Evolutionary conservation across 2,888 invertebrate genomes (phyloP), one percentile per base, ranked within the genome.

Genomic region (Thumatha senex): DNA sequence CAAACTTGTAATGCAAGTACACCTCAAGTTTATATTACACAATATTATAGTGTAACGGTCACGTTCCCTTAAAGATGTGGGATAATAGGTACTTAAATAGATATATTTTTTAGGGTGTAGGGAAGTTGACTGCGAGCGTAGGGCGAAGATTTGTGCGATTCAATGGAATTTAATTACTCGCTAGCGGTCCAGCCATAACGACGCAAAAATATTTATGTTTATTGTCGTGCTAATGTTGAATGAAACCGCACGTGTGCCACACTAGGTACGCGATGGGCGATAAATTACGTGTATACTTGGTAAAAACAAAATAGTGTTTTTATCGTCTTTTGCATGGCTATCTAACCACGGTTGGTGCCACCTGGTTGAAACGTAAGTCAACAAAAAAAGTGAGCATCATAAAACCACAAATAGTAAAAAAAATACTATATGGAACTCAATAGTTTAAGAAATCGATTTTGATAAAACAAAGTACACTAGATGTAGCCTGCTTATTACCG

Each of bases 181-280:
- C 78, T 70, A 79, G 76, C 80, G 78, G 81, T 66, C 76, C 74
- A 79, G 80, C 78, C 59, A 79, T 82, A 87, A 87, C 86, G 85
- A 80, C 78, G 86, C 86, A 88, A 90, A 91, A 89, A 91, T 91
- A 90, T 90, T 90, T 89, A 89, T 88, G 89, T 86, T 89, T 89
- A 90, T 86, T 85, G 89, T 85, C 81, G 74, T 71, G 70, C 80
- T 83, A 85, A 88, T 83, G 82, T 78, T 76, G 76, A 76, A 84
- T 82, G 84, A 77, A 80, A 86, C 87, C 90, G 71, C 89, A 84
- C 69, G 65, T 62, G 72, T 49, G 65, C 70, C 69, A 53, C 60
- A 42, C n/a, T n/a, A n/a, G n/a, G n/a, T n/a, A n/a, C 54, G 34
- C 46, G 52, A 61, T 67, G 66, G 61, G 64, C 54, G 51, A 60